These are phyloP conservation scores for Rutilus rutilus DNA, from an alignment of 2,113 vertebrate species.

Conservation along the genomic window DNA sequence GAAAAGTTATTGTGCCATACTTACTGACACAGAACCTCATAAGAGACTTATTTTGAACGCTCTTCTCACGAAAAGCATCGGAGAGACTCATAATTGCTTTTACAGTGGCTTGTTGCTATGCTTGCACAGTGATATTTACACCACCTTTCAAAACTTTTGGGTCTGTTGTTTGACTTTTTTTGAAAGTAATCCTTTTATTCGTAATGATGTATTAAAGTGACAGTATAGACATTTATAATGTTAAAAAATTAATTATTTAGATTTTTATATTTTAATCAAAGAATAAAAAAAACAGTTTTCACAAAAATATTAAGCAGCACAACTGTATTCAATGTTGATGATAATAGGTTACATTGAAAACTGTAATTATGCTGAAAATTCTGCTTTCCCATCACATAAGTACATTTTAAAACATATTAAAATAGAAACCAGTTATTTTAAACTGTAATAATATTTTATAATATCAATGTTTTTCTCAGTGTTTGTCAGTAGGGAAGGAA, in stretches of 20 bases:
- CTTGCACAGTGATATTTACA: not conserved
- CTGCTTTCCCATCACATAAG: not conserved
- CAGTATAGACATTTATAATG: not conserved
- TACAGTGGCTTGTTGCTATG: not conserved
- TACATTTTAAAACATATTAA: not conserved
- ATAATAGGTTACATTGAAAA: not conserved
- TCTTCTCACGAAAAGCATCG: not conserved
- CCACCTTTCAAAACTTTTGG: not conserved
- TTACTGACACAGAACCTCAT: not conserved
- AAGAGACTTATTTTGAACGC: not conserved
- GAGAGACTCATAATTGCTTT: too few relatives aligned
- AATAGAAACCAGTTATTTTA: not conserved
- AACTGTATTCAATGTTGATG: not conserved
- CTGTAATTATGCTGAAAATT: not conserved
- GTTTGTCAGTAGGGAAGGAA: not conserved
- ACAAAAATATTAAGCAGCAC: too few relatives aligned
- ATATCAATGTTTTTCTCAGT: not conserved
- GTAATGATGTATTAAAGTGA: not conserved
- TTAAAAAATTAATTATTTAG: too few relatives aligned
- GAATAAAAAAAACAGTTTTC: too few relatives aligned
- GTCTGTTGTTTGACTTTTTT: not conserved
- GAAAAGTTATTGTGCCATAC: not conserved
- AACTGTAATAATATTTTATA: not conserved
- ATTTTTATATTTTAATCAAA: too few relatives aligned
- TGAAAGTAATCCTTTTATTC: not conserved